These are phyloP conservation scores for Andricus curvator DNA, from an alignment of 2,888 invertebrate genomes.

Conservation along the genomic window DNA sequence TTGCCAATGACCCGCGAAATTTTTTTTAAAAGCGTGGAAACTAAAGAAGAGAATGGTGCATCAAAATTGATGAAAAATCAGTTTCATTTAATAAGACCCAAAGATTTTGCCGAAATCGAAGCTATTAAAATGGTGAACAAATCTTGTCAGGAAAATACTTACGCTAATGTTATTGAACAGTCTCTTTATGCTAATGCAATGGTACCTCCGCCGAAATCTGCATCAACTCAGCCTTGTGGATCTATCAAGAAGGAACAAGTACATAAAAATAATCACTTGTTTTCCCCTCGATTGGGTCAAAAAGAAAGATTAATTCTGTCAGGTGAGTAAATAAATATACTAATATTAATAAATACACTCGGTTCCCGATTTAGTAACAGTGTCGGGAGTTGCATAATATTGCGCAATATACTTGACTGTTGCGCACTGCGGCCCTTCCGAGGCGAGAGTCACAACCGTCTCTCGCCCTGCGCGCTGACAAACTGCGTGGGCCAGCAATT, in stretches of 20 bases:
- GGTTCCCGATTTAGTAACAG: too few relatives aligned
- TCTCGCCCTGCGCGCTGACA: too few relatives aligned
- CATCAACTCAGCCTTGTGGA: background rate
- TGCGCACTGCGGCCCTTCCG: too few relatives aligned
- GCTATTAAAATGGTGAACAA: conserved; percentile 70
- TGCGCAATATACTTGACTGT: too few relatives aligned
- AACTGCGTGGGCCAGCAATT: too few relatives aligned
- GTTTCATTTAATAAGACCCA: conserved; percentile 80
- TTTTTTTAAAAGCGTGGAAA: background rate
- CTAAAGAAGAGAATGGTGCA: background rate
- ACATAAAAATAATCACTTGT: background rate
- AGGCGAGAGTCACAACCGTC: too few relatives aligned
- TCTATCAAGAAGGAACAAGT: background rate
- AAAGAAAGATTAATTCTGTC: conserved; percentile 4
- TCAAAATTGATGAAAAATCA: conserved; percentile 67
- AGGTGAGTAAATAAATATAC: background rate
- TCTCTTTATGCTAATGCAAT: conserved; percentile 69
- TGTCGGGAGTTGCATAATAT: too few relatives aligned
- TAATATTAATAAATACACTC: too few relatives aligned
- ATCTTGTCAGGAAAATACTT: conserved; percentile 71
- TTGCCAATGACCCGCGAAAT: conserved; percentile 45
- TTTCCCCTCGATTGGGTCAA: background rate
- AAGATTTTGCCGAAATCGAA: conserved; percentile 81
- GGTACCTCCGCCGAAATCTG: conserved; percentile 51
- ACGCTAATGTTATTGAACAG: conserved; percentile 78